These are phyloP conservation scores for Anniella stebbinsi DNA, from an alignment of 2,797 vertebrate genomes.

Conservation along the genomic window DNA sequence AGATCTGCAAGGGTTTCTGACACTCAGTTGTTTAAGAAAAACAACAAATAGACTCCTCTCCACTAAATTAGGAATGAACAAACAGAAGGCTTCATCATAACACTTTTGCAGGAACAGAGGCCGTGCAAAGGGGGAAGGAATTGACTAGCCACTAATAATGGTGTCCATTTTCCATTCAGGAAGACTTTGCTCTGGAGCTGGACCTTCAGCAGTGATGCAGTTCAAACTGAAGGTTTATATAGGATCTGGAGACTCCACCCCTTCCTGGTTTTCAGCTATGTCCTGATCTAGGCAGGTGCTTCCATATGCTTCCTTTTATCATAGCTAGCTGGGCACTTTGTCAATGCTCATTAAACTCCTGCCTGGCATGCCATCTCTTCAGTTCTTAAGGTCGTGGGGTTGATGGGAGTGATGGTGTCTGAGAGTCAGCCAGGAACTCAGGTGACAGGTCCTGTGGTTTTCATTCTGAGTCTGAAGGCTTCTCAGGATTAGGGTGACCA, in stretches of 20 bases:
- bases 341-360: neutral
- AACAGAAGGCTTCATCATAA: neutral
- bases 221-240: neutral
- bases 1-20: too few species aligned
- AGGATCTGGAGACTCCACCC: neutral
- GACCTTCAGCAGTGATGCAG: neutral
- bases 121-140: neutral
- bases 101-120: neutral
- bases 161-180: neutral
- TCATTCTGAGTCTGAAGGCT: too few species aligned
- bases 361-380: neutral
- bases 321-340: neutral
- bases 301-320: neutral
- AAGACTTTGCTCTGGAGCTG: neutral
- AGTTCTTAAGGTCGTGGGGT: neutral
- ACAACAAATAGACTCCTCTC: too few species aligned
- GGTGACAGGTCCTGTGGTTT: neutral
- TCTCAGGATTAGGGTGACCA: too few species aligned
- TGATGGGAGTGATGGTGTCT: neutral
- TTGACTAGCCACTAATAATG: neutral
- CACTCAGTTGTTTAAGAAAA: too few species aligned
- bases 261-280: neutral
- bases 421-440: too few species aligned
- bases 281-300: neutral
- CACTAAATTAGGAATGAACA: neutral